phyloP scores from a whole-genome alignment of 92 coral and sea anemone species.

The Plumapathes pennacea region DNA sequence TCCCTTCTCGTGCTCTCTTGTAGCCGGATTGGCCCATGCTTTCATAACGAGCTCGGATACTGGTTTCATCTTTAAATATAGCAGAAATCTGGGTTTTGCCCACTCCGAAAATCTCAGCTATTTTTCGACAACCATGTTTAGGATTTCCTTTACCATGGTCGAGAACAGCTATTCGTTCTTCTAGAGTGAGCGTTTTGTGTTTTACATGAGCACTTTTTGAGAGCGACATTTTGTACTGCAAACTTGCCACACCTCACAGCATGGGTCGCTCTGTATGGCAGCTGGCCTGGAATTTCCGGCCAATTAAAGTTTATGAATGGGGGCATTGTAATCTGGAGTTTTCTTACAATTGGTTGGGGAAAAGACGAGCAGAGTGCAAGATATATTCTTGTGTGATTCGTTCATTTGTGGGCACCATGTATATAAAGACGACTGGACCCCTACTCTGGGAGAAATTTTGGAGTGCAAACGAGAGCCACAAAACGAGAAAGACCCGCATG shows the following conservation, averaged over 20 bases:
- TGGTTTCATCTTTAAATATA: conserved; percentile 31
- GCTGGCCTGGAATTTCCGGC: conserved; percentile 17
- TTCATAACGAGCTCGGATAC: conserved; percentile 25
- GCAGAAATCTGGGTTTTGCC: conserved; percentile 28
- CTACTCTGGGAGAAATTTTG: conserved; percentile 14
- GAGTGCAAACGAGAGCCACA: conserved; percentile 8
- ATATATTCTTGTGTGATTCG: conserved; percentile 11
- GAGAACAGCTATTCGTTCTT: conserved; percentile 11
- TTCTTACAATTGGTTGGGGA: too few relatives aligned
- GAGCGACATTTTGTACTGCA: conserved; percentile 5
- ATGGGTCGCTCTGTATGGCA: neutral
- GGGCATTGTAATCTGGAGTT: conserved; percentile 7
- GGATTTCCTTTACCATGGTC: conserved; percentile 36
- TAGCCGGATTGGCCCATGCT: conserved; percentile 17
- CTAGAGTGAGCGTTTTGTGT: conserved; percentile 20
- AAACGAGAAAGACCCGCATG: conserved; percentile 9
- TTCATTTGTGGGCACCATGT: conserved; percentile 11
- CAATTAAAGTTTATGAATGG: conserved; percentile 16
- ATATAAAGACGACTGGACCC: conserved; percentile 17
- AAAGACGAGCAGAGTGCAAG: conserved; percentile 9
- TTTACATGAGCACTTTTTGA: conserved; percentile 5
- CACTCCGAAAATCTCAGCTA: conserved; percentile 24
- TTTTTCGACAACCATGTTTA: conserved; percentile 24
- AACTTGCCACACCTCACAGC: neutral
- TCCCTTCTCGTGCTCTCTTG: conserved; percentile 35